Percentiles rank a stretch among this genome's conserved stretches.
Evolutionary conservation across 1,140 invertebrate species (phyloP).

Genomic region (Eriocheir sinensis): DNA sequence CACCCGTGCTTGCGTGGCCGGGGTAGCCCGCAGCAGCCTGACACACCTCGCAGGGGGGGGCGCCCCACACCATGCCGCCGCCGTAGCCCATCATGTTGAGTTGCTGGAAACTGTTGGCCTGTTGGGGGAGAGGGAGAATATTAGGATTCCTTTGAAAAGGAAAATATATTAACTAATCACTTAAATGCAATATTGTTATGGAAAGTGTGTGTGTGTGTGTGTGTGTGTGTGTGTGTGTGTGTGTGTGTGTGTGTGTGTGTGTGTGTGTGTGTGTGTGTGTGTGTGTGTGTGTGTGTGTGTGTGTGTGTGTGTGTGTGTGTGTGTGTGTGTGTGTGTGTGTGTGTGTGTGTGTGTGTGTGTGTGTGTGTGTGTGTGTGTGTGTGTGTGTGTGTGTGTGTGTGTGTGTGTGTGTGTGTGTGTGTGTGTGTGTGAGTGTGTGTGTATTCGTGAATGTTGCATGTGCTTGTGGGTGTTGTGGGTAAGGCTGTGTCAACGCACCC

Average conservation of each 20-base stretch:
- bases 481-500: slow-evolving; percentile 44
- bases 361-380: neutral
- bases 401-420: no score
- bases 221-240: neutral
- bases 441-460: no score
- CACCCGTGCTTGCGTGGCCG: slow-evolving; percentile 57
- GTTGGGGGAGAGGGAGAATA: slow-evolving; percentile 2
- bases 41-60: slow-evolving; percentile 73
- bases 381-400: neutral
- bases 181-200: neutral
- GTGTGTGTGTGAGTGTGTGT: no score
- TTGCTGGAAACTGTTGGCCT: slow-evolving; percentile 78
- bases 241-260: no score
- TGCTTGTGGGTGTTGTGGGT: slow-evolving; percentile 4
- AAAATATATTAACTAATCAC: neutral
- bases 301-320: neutral
- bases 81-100: slow-evolving; percentile 77
- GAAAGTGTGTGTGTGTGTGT: neutral
- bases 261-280: no score
- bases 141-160: neutral
- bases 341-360: no score
- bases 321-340: neutral
- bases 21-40: slow-evolving; percentile 66
- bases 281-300: no score
- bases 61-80: slow-evolving; percentile 81